A percentile compares a stretch with the other conserved stretches of the same genome.
Conservation (phyloP, 2,888 invertebrate genomes). For the Leptinotarsa juncta region DNA sequence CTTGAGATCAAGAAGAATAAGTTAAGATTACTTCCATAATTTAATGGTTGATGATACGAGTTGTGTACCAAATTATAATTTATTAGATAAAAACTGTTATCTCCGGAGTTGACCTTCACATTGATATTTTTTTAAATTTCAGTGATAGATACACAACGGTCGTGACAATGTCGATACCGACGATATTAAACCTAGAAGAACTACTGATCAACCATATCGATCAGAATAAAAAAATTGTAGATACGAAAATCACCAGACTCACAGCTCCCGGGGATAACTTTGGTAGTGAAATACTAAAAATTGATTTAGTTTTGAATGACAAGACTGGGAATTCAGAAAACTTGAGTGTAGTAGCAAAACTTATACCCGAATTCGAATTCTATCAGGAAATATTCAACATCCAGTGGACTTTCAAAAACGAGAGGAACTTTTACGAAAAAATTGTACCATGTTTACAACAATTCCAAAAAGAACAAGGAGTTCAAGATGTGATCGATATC, state of each 20-base stretch:
- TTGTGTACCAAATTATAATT: no score
- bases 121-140: slow-evolving; percentile 4
- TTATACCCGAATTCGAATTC: slow-evolving; percentile 68
- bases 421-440: slow-evolving; percentile 67
- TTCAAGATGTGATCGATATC: slow-evolving; percentile 62
- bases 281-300: slow-evolving; percentile 68
- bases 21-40: no score
- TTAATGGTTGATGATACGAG: no score
- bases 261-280: slow-evolving; percentile 71
- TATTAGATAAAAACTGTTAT: background rate
- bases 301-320: slow-evolving; percentile 44
- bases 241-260: slow-evolving; percentile 56
- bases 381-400: slow-evolving; percentile 67
- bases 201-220: slow-evolving; percentile 26
- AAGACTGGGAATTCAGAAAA: slow-evolving; percentile 27
- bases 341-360: slow-evolving; percentile 68
- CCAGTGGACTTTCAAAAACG: slow-evolving; percentile 67
- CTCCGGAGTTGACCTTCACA: background rate
- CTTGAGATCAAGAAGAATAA: no score
- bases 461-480: slow-evolving; percentile 64
- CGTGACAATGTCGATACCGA: slow-evolving; percentile 28
- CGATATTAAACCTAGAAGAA: slow-evolving; percentile 33
- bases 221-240: slow-evolving; percentile 28
- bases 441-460: slow-evolving; percentile 64
- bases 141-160: background rate